These are phyloP conservation scores for Hyla sarda DNA, from an alignment of 2,113 vertebrate species.

Conservation along the genomic window DNA sequence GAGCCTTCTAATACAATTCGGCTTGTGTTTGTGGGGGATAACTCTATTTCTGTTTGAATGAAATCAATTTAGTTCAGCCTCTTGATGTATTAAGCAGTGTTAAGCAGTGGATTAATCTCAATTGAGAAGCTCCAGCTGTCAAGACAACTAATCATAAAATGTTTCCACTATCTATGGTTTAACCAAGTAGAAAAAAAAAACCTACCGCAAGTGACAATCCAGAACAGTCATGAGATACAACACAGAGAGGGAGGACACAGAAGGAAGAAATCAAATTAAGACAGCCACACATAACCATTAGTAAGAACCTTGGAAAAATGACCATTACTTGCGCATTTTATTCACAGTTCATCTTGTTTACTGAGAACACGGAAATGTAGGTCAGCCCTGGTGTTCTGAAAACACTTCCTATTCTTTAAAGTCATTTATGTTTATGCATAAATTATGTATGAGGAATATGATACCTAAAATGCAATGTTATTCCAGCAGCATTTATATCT, in stretches of 20 bases:
- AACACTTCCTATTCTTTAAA: not conserved
- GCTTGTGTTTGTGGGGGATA: slow-evolving; percentile 52
- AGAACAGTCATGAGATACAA: slow-evolving; percentile 99
- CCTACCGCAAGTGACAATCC: slow-evolving; percentile 99
- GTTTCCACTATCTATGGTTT: slow-evolving; percentile 83
- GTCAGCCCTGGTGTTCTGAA: not conserved
- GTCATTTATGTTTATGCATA: not conserved
- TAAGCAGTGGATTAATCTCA: slow-evolving; percentile 77
- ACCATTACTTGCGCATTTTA: slow-evolving; percentile 67
- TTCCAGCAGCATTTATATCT: not conserved
- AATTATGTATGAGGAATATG: not conserved
- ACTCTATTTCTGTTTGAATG: slow-evolving; percentile 50
- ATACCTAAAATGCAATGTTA: not conserved
- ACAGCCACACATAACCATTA: slow-evolving; percentile 90
- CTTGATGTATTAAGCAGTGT: slow-evolving; percentile 75
- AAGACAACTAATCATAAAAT: slow-evolving; percentile 77
- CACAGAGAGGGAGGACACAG: slow-evolving; percentile 98
- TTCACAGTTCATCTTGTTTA: slow-evolving; percentile 34
- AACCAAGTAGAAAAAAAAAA: slow-evolving; percentile 93
- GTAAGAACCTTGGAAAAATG: slow-evolving; percentile 86
- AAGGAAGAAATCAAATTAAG: slow-evolving; percentile 99
- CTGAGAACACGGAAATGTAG: slow-evolving; percentile 8
- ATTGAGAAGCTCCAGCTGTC: slow-evolving; percentile 84
- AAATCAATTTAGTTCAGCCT: slow-evolving; percentile 95
- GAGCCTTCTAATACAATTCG: slow-evolving; percentile 73